Evolutionary conservation across 2,888 invertebrate species (phyloP), one percentile per base, ranked within the genome.

Genomic region (Sepioteuthis lessoniana): DNA sequence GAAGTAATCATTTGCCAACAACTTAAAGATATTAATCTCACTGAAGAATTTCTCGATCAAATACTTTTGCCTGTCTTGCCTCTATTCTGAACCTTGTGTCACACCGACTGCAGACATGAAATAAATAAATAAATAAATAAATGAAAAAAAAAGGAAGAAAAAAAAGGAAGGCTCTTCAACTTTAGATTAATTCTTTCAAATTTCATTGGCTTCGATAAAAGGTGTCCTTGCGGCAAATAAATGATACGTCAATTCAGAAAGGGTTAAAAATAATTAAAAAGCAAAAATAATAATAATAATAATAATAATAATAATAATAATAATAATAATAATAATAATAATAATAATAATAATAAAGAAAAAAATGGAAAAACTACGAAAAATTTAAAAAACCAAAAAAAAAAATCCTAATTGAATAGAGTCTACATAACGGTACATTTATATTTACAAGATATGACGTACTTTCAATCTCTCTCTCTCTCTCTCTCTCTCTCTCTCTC

Each of bases 151-250:
- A 16, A 50, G 10, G 25, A 50, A 2, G 10, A 50, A 50, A 0
- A n/a, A 8, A 76, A 76, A 5, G 7, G 25, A n/a, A n/a, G 8
- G 5, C n/a, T 76, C 76, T n/a, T 76, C 76, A 76, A 76, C 76
- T 76, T 76, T n/a, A 76, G 76, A 76, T 76, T 76, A 76, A 76
- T 76, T n/a, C 76, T 31, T 76, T 31, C n/a, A 76, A 76, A 76
- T 76, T 76, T n/a, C 76, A n/a, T n/a, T 76, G 76, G 76, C 76
- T 76, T 76, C 76, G 76, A 76, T 76, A 76, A 76, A 76, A 76
- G 76, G 10, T 76, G 31, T n/a, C 76, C 76, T 76, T 8, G 76
- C 76, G n/a, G 76, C 76, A n/a, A 76, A n/a, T n/a, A 76, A n/a
- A 76, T 76, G 76, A 76, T n/a, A 31, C 76, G n/a, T n/a, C 31